Base-by-base conservation (phyloP, 2,113 vertebrate genomes). In the Malurus melanocephalus region DNA sequence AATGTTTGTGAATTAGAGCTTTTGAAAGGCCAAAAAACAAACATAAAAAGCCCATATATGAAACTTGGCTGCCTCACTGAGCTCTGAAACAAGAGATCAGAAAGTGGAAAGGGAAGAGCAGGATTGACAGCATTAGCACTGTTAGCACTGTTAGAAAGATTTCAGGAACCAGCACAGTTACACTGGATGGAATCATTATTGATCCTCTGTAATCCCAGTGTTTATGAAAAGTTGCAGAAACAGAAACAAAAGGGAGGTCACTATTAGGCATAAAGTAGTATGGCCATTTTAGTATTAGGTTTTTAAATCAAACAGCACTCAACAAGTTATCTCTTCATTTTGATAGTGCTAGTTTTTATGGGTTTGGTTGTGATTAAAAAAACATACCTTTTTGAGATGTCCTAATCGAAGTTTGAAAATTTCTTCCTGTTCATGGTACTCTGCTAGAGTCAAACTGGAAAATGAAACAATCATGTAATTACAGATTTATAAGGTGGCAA, bases 341-440 rank as follows among this genome's bases (percentile, higher is more conserved):
- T 43, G 10, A 43, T 6, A 56, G 21, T 20, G 64, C 8, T 42
- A 30, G 13, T 30, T 87, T 64, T 60, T 42, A 67, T 5, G 10
- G 16, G 7, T 84, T 57, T 21, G 15, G 11, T 27, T 7, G 13
- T 10, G 13, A 56, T 15, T 10, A 22, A 52, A 61, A 55, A 56
- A 11, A 66, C 95, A 46, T 96, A 99, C 99, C 99, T 99, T 99
- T 97, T 99, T 99, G 91, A 99, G 98, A 98, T 99, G 99, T 95
- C 99, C 99, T 88, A 99, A 98, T 92, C 99, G 97, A 94, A 99
- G 98, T 95, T 99, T 99, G 97, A 99, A 99, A 96, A 99, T 99
- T 97, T 99, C 99, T 97, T 99, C 99, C 96, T 99, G 99, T 95
- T 99, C 99, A 8, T 99, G 99, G 96, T 99, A 99, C 93, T 99